These are phyloP conservation scores for Ibycter americanus DNA, from an alignment of 2,797 vertebrate species.

Conservation along the genomic window DNA sequence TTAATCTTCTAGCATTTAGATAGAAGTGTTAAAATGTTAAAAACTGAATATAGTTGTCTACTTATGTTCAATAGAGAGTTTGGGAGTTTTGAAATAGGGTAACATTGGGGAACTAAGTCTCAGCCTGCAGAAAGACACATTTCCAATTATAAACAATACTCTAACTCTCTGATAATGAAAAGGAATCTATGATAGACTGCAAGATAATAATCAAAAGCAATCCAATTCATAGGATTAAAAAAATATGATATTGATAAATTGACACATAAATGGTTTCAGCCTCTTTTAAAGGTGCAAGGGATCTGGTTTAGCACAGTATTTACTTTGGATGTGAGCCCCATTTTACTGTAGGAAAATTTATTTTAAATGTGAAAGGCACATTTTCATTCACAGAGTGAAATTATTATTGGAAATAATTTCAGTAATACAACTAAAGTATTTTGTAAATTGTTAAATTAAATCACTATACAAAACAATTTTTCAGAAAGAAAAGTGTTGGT, in stretches of 20 bases:
- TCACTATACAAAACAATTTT: neutral
- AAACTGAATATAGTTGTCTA: neutral
- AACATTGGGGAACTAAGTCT: neutral
- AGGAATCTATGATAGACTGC: neutral
- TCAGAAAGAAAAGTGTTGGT: neutral
- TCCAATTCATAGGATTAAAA: conserved; percentile 34
- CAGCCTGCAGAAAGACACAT: neutral
- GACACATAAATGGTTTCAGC: neutral
- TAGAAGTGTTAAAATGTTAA: conserved; percentile 1
- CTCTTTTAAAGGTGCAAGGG: neutral
- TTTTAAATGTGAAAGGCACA: conserved; percentile 13
- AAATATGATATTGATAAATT: conserved; percentile 28
- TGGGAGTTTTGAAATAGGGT: conserved; percentile 14
- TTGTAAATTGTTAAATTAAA: conserved; percentile 29
- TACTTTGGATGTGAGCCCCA: conserved; percentile 11
- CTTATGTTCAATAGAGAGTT: neutral
- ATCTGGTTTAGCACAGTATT: conserved; percentile 13
- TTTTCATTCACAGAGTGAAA: conserved; percentile 21
- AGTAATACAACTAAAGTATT: neutral
- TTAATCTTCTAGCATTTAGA: neutral
- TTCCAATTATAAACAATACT: conserved; percentile 13
- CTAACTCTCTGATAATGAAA: conserved; percentile 41
- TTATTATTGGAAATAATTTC: conserved; percentile 42
- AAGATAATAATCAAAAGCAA: conserved; percentile 56
- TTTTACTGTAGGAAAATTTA: conserved; percentile 23